Conservation (phyloP, 2,797 vertebrate species). For the Mormyrops boulengeri region DNA sequence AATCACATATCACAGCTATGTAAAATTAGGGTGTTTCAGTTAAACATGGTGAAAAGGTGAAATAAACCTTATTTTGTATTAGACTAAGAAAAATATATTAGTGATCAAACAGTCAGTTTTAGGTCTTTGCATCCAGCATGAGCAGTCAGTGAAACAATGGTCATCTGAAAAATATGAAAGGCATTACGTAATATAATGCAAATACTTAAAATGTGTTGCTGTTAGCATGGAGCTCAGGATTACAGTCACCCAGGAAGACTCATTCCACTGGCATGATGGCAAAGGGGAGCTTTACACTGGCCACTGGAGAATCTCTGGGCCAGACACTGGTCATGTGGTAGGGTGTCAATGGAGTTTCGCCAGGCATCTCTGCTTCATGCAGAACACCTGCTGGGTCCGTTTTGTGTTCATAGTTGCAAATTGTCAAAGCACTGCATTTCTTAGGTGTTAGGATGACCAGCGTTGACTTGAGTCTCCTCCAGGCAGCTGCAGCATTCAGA, state of each 20-base stretch:
- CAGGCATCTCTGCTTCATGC: neutral
- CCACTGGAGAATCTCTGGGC: neutral
- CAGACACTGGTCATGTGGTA: neutral
- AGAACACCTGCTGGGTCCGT: neutral
- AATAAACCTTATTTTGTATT: neutral
- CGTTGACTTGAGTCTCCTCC: neutral
- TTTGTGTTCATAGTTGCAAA: neutral
- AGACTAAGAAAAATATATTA: neutral
- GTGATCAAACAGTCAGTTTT: neutral
- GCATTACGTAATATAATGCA: neutral
- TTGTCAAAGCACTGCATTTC: neutral
- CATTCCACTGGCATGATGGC: neutral
- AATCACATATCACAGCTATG: neutral
- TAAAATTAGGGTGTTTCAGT: neutral
- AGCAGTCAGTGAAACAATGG: neutral
- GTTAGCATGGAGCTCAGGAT: neutral
- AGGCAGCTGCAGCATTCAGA: neutral
- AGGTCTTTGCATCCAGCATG: neutral
- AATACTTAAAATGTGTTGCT: neutral
- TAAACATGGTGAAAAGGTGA: neutral
- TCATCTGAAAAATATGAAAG: neutral
- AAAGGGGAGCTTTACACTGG: neutral
- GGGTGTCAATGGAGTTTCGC: neutral
- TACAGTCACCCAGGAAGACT: neutral
- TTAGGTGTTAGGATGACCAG: neutral